These are phyloP conservation scores for Leucopsar rothschildi DNA, from an alignment of 2,113 vertebrate genomes.

Conservation along the genomic window DNA sequence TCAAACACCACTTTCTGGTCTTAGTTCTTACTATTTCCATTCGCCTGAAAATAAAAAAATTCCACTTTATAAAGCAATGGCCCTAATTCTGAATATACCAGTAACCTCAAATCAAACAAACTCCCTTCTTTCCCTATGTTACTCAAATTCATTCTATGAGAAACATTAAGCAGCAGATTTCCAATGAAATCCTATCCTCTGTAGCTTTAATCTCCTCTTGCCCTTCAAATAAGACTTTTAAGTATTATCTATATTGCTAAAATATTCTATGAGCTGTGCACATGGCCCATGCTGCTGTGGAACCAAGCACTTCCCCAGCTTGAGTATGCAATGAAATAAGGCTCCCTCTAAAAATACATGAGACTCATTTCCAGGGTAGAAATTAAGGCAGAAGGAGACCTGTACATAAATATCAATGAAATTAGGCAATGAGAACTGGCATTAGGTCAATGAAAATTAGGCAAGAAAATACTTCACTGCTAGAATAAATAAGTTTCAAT, in stretches of 20 bases:
- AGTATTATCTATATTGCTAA: constrained; percentile 31
- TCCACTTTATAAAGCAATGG: not conserved
- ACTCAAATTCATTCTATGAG: not conserved
- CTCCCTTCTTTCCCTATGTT: not conserved
- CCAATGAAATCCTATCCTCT: constrained; percentile 31
- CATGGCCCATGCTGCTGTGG: not conserved
- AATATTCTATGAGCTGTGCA: constrained; percentile 10
- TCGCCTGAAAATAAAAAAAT: not conserved
- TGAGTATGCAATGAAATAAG: not conserved
- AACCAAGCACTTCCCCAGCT: not conserved
- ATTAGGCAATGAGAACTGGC: not conserved
- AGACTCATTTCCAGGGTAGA: not conserved
- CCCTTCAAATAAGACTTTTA: constrained; percentile 37
- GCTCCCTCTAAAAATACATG: not conserved
- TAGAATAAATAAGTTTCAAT: constrained; percentile 28
- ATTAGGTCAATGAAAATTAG: constrained; percentile 26
- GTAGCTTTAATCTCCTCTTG: constrained; percentile 51
- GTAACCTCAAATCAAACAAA: not conserved
- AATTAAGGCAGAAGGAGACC: not conserved
- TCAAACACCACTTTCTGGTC: not conserved
- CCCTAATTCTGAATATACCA: not conserved
- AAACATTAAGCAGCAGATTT: constrained; percentile 16
- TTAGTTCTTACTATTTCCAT: not conserved
- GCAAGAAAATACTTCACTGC: constrained; percentile 20
- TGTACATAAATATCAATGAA: constrained; percentile 3